Percentiles rank a stretch among this genome's conserved stretches.
phyloP scores from a whole-genome alignment of 2,113 vertebrate genomes.

The Microcebus ravelobensis region DNA sequence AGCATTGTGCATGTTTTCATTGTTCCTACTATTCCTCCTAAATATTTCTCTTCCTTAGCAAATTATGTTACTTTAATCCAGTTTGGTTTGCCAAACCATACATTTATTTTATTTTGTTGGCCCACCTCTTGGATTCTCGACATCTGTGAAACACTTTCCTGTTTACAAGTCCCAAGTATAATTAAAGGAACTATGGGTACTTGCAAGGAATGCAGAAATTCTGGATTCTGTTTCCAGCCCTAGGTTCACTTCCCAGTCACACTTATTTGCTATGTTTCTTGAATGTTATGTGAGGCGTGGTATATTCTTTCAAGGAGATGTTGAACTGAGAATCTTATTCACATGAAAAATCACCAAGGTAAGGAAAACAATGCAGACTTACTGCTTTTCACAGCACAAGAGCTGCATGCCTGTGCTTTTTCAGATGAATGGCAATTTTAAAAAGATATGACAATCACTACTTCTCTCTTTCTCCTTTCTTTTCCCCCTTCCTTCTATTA shows the following conservation, averaged over 20 bases:
- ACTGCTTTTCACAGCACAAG: neutral
- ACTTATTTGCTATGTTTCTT: slow-evolving; percentile 64
- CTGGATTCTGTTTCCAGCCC: slow-evolving; percentile 68
- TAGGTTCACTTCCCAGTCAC: slow-evolving; percentile 73
- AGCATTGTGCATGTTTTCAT: slow-evolving; percentile 48
- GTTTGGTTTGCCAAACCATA: neutral
- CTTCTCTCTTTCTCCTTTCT: neutral
- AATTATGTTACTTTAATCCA: slow-evolving; percentile 60
- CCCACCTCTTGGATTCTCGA: slow-evolving; percentile 65
- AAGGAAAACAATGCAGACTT: neutral
- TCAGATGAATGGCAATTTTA: neutral
- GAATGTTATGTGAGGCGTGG: slow-evolving; percentile 63
- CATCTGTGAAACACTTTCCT: slow-evolving; percentile 74
- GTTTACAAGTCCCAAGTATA: slow-evolving; percentile 67
- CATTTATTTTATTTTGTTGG: slow-evolving; percentile 71
- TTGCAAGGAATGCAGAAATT: slow-evolving; percentile 76
- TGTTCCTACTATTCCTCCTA: slow-evolving; percentile 47
- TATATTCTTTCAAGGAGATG: slow-evolving; percentile 34
- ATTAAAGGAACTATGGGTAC: slow-evolving; percentile 76
- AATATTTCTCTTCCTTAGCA: slow-evolving; percentile 13
- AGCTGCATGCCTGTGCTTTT: neutral
- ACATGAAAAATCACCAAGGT: slow-evolving; percentile 62
- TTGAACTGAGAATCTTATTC: slow-evolving; percentile 53
- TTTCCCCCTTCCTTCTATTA: neutral
- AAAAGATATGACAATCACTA: neutral